Evolutionary conservation across 2,888 invertebrate genomes (phyloP).

Genomic region (Brachynemurus nebulosus): DNA sequence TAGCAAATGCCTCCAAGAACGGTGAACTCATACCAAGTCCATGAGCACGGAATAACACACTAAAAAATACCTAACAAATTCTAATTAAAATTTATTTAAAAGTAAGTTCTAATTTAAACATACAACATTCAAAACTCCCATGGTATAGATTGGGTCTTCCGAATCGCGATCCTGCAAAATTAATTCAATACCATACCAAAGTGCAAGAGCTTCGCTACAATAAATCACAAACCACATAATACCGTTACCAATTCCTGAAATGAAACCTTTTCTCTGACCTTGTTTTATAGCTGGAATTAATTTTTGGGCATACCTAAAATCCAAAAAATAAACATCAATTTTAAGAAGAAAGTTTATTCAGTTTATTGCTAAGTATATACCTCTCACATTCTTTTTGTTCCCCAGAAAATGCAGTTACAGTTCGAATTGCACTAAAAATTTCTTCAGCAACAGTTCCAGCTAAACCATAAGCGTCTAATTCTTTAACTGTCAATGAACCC

Average conservation of each 20-base stretch:
- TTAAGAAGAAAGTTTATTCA: no score
- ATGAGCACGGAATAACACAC: conserved; percentile 62
- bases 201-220: conserved; percentile 55
- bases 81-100: no score
- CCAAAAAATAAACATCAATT: no score
- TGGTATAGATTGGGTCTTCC: conserved; percentile 44
- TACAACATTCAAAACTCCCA: no score
- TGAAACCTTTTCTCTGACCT: conserved; percentile 48
- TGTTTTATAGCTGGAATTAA: conserved; percentile 46
- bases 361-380: no score
- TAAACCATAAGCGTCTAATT: conserved; percentile 56
- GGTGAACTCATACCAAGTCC: conserved; percentile 63
- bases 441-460: conserved; percentile 68
- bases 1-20: conserved; percentile 57
- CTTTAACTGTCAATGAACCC: conserved; percentile 49
- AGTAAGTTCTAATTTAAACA: no score
- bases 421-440: conserved; percentile 56
- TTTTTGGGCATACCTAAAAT: conserved; percentile 35
- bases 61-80: conserved; percentile 67
- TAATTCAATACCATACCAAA: conserved; percentile 67
- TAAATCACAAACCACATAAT: conserved; percentile 66
- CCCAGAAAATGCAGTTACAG: conserved; percentile 67
- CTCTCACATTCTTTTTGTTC: conserved; percentile 56
- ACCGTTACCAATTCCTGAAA: conserved; percentile 53
- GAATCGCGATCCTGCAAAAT: conserved; percentile 47